Conservation (phyloP, 1,140 invertebrate species). For the Orius insidiosus region DNA sequence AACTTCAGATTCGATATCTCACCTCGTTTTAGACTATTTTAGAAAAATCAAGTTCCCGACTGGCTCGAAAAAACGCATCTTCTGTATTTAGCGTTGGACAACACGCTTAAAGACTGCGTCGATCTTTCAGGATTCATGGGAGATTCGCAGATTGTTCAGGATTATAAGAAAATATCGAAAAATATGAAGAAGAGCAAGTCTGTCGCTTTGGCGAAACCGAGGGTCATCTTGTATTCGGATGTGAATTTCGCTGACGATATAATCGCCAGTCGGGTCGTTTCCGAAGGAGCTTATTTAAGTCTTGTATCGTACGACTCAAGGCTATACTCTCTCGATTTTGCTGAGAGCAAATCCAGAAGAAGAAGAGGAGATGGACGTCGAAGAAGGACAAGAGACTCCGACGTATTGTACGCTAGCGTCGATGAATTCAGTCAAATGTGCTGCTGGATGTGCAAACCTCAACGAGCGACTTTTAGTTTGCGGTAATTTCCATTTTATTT, state of each 20-base stretch:
- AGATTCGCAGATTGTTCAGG: constrained; percentile 59
- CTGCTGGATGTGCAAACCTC: constrained; percentile 51
- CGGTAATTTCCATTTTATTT: constrained; percentile 37
- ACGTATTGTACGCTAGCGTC: constrained; percentile 39
- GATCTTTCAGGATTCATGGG: constrained; percentile 45
- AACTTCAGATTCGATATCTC: constrained; percentile 38
- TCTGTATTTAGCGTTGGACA: constrained; percentile 54
- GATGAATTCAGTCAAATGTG: constrained; percentile 52
- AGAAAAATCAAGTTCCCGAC: constrained; percentile 4
- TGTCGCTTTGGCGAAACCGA: constrained; percentile 6
- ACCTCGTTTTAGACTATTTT: constrained; percentile 50
- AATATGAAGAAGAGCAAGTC: constrained; percentile 24
- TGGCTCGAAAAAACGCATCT: constrained; percentile 40
- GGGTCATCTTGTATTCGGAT: constrained; percentile 9
- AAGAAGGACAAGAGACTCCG: constrained; percentile 25
- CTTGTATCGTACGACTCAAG: constrained; percentile 43
- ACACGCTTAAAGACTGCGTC: constrained; percentile 59
- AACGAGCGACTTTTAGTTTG: constrained; percentile 52
- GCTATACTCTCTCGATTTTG: constrained; percentile 44
- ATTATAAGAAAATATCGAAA: constrained; percentile 55
- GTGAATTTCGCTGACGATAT: not conserved
- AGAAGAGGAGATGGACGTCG: not conserved
- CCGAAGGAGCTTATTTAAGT: constrained; percentile 44
- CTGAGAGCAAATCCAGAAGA: constrained; percentile 31
- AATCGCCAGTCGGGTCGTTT: constrained; percentile 11